Base-by-base conservation (phyloP, 2,888 invertebrate genomes). In the Anaspis maculata region DNA sequence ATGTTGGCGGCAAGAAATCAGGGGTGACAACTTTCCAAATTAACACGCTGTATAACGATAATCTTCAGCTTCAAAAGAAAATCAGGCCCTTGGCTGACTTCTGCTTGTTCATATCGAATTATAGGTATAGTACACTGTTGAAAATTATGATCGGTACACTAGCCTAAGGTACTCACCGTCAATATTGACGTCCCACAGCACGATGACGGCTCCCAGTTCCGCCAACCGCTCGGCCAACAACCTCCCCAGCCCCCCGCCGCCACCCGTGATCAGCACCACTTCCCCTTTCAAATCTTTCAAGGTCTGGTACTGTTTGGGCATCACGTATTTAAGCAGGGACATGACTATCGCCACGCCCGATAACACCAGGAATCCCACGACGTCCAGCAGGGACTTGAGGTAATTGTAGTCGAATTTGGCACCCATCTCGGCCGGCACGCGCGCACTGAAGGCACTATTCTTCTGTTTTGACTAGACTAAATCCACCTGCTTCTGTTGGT, bases 111-210 rank as follows among this genome's bases (percentile, higher is more conserved):
- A n/a, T n/a, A n/a, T n/a, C n/a, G n/a, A n/a, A n/a, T n/a, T n/a
- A n/a, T n/a, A n/a, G n/a, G n/a, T n/a, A n/a, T n/a, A n/a, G n/a
- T n/a, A n/a, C n/a, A n/a, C n/a, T n/a, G n/a, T n/a, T n/a, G n/a
- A n/a, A n/a, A n/a, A n/a, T n/a, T n/a, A n/a, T n/a, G n/a, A n/a
- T n/a, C n/a, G n/a, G n/a, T n/a, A 6, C 19, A 19, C 9, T 19
- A 19, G 9, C 5, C 19, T 19, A 19, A 19, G 19, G n/a, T 9
- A 68, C 74, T 73, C 50, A 87, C 87, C 87, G 66, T 76, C 70
- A 59, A 79, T 73, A 59, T 89, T 87, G 47, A 94, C 82, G 64
- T 95, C 94, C 92, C 92, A 92, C 33, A 91, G 70, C 22, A 94
- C 79, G 33, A 92, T 75, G 41, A 74, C 79, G 45, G 84, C 83